Evolutionary conservation across 2,888 invertebrate genomes (phyloP).

Genomic region (Smittia aterrima): DNA sequence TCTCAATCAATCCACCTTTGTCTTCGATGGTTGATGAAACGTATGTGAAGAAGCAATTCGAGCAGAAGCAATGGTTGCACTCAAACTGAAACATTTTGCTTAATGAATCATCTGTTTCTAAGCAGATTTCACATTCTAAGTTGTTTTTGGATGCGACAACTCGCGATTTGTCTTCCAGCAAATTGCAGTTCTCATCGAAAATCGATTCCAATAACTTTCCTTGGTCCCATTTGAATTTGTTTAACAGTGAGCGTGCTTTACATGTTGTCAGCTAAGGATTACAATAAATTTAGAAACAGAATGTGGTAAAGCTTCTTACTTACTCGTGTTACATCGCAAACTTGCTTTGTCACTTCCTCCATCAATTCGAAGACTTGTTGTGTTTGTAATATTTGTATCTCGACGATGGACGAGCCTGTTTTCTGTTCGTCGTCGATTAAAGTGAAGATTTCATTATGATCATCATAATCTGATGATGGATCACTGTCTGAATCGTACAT

Average conservation of each 20-base stretch:
- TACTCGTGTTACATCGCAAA: background rate
- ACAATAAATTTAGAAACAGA: too few species aligned
- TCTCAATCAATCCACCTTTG: background rate
- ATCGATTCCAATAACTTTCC: background rate
- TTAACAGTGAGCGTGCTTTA: background rate
- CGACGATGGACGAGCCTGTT: too few species aligned
- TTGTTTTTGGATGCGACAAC: background rate
- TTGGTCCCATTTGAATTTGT: background rate
- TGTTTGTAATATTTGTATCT: too few species aligned
- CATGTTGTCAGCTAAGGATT: background rate
- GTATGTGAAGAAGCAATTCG: too few species aligned
- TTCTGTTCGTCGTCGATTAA: too few species aligned
- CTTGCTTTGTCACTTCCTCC: background rate
- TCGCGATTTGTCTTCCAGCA: background rate
- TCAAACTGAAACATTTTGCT: too few species aligned
- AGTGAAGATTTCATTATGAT: too few species aligned
- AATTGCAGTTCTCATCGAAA: background rate
- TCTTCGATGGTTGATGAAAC: background rate
- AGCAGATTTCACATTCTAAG: background rate
- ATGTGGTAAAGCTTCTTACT: background rate
- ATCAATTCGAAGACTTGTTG: background rate
- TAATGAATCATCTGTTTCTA: too few species aligned
- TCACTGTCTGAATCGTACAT: too few species aligned
- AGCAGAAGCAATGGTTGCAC: too few species aligned
- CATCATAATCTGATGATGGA: too few species aligned